These are phyloP conservation scores for Danaus chrysippus DNA, from an alignment of 2,888 invertebrate species.

Conservation along the genomic window DNA sequence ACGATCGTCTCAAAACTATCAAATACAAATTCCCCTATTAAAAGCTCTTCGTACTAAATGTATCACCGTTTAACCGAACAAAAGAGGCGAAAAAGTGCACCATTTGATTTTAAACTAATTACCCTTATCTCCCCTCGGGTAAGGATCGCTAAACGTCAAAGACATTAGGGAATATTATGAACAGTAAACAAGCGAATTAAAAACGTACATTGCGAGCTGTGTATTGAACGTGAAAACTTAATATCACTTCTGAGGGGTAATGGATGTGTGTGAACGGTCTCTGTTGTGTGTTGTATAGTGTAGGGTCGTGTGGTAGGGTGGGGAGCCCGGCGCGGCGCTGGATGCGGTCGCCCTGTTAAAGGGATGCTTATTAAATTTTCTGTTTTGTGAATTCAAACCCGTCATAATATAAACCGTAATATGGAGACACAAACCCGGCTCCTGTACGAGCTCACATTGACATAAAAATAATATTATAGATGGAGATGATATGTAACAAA, in stretches of 20 bases:
- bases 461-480: too few species aligned
- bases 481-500: too few species aligned
- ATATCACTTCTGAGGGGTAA: slow-evolving; percentile 5
- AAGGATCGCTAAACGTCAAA: slow-evolving; percentile 45
- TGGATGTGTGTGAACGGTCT: slow-evolving; percentile 11
- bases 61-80: slow-evolving; percentile 41
- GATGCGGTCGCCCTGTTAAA: slow-evolving; percentile 53
- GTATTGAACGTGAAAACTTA: slow-evolving; percentile 14
- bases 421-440: slow-evolving; percentile 2
- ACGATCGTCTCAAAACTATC: neutral
- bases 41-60: slow-evolving; percentile 10
- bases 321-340: slow-evolving; percentile 27
- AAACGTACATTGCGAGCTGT: slow-evolving; percentile 28
- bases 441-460: neutral
- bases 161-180: slow-evolving; percentile 32
- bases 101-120: slow-evolving; percentile 67
- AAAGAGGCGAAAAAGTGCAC: slow-evolving; percentile 60
- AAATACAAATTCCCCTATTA: neutral
- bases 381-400: slow-evolving; percentile 19
- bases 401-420: slow-evolving; percentile 10
- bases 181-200: slow-evolving; percentile 21
- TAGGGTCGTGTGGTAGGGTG: slow-evolving; percentile 10
- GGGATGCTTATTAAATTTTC: slow-evolving; percentile 47
- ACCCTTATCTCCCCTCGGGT: slow-evolving; percentile 43
- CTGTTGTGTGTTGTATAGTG: neutral